Evolutionary conservation across 2,888 invertebrate species (phyloP), one percentile per base, ranked within the genome.

Genomic region (Agrochola circellaris): DNA sequence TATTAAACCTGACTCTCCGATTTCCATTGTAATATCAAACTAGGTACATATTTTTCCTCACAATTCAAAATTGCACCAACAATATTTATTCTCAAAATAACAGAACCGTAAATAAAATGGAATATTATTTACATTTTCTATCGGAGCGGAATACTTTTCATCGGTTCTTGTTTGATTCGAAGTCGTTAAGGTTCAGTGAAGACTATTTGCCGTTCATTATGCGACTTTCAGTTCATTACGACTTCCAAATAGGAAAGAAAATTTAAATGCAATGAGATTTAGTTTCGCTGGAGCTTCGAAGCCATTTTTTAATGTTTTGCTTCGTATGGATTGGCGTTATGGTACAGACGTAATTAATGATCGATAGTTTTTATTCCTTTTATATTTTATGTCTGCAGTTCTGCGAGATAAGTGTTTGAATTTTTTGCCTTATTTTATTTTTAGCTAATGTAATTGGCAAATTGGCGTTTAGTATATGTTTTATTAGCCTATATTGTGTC

Each of bases 51-150:
- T 54, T 79, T 68, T 51, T 34, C n/a, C 20, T 3, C 15, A 51
- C 48, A 61, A 60, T 17, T 58, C 9, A 65, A 56, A 67, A 67
- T 64, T 64, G 38, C 70, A 68, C 20, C 54, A 73, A 62, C 38
- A 34, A 38, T 81, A 54, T 69, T 69, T 67, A 66, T 70, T 56
- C 61, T 61, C 2, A 0, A 38, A 45, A 65, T 58, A 71, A 42
- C 23, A n/a, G 20, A 54, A 23, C 26, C n/a, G 15, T 56, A 67
- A 73, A 70, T 81, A 71, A 81, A 76, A 67, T 13, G 15, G 38
- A n/a, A 67, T 64, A 48, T 42, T 70, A 73, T 82, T 84, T 56
- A 71, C 42, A 81, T 84, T 79, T 66, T 62, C n/a, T 70, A 58
- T 69, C 51, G 42, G 6, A 23, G 26, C 58, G 38, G 48, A 69